Conservation (phyloP, 1,140 invertebrate genomes). For the Lysiphlebus fabarum region DNA sequence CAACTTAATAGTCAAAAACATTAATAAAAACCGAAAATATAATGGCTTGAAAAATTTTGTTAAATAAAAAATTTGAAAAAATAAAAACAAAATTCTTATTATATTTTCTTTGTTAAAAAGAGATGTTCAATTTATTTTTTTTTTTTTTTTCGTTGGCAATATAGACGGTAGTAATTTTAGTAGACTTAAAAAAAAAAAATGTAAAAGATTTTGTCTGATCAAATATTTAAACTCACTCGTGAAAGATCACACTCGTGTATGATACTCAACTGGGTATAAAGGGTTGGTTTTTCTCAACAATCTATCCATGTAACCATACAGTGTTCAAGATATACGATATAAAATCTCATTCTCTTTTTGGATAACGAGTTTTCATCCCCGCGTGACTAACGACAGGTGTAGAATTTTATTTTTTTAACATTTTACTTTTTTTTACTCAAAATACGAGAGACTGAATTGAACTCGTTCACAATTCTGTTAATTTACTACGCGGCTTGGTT, state of each 20-base stretch:
- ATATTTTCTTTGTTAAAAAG: too few relatives aligned
- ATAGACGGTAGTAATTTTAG: too few relatives aligned
- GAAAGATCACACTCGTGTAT: conserved; percentile 12
- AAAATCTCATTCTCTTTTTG: background rate
- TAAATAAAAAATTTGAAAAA: too few relatives aligned
- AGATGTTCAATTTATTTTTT: too few relatives aligned
- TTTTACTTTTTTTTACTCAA: background rate
- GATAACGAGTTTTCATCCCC: conserved; percentile 20
- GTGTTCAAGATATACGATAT: too few relatives aligned
- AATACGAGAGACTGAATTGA: background rate
- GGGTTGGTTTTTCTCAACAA: conserved; percentile 1
- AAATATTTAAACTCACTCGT: conserved; percentile 29
- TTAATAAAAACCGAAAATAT: too few relatives aligned
- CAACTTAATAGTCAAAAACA: too few relatives aligned
- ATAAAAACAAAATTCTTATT: too few relatives aligned
- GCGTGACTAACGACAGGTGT: conserved; percentile 2
- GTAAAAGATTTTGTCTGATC: conserved; percentile 15
- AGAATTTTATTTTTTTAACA: background rate
- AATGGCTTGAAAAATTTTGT: too few relatives aligned
- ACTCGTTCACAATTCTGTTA: background rate
- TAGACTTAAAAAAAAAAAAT: too few relatives aligned
- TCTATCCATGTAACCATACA: background rate
- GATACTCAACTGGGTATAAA: background rate
- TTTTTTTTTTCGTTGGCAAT: too few relatives aligned
- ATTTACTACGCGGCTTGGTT: background rate